phyloP scores from a whole-genome alignment of 23 tunicate genomes.

The Trididemnum nubilum region DNA sequence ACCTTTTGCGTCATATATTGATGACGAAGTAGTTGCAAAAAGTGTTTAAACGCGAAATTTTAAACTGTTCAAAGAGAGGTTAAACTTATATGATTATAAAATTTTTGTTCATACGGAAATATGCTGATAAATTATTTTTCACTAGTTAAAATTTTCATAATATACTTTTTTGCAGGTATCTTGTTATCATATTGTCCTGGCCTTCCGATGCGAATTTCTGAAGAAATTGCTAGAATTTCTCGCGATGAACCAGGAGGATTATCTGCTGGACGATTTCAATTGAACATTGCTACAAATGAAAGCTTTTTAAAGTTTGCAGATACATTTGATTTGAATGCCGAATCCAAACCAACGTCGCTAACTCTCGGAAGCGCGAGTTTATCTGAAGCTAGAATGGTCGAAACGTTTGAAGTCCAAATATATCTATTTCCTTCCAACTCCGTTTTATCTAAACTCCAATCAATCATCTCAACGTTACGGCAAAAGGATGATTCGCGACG shows the following conservation, averaged over 20 bases:
- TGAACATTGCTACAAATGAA: slow-evolving; percentile 13
- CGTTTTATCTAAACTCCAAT: slow-evolving; percentile 28
- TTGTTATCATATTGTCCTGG: slow-evolving; percentile 36
- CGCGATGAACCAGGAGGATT: slow-evolving; percentile 48
- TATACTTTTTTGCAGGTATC: slow-evolving; percentile 29
- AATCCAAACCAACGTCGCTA: slow-evolving; percentile 1
- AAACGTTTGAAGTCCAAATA: slow-evolving; percentile 40
- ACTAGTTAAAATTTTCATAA: no score
- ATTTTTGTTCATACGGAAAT: no score
- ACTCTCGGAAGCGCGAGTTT: slow-evolving; percentile 22
- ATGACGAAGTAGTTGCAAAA: no score
- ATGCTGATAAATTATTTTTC: no score
- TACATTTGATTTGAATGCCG: neutral
- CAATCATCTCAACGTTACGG: slow-evolving; percentile 20
- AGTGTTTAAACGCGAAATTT: no score
- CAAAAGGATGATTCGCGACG: neutral
- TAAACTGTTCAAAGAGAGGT: no score
- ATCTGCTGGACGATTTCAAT: slow-evolving; percentile 17
- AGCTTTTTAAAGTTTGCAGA: neutral
- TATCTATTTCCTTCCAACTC: slow-evolving; percentile 44
- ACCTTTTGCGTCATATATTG: no score
- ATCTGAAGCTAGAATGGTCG: slow-evolving; percentile 18
- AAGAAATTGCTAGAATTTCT: slow-evolving; percentile 34
- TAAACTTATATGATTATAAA: no score
- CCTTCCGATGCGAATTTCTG: slow-evolving; percentile 22